A percentile compares a stretch with the other conserved stretches of the same genome.
These are phyloP conservation scores for Lobophora halterata DNA, from an alignment of 2,888 invertebrate species.

Conservation along the genomic window DNA sequence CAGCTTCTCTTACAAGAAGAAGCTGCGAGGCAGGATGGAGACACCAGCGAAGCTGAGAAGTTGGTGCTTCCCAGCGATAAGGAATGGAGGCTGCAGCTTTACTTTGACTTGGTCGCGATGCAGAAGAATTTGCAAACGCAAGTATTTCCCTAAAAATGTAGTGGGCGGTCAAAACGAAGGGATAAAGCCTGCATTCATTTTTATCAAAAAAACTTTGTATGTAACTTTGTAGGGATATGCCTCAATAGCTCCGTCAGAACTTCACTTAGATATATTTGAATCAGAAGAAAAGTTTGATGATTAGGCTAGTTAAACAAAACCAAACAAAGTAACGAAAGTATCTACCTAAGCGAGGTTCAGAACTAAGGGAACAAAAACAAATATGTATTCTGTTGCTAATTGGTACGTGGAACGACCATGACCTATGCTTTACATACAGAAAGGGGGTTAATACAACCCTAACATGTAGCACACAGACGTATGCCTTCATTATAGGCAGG, in stretches of 20 bases:
- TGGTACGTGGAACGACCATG: conserved; percentile 21
- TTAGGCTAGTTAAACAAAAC: neutral
- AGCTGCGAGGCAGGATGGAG: conserved; percentile 64
- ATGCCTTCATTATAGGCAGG: neutral
- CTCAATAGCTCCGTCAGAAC: too few species aligned
- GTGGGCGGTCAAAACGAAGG: neutral
- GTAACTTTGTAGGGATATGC: too few species aligned
- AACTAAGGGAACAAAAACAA: conserved; percentile 11
- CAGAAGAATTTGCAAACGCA: conserved; percentile 75
- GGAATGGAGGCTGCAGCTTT: conserved; percentile 84
- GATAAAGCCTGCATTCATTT: neutral
- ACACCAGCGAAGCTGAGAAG: conserved; percentile 73
- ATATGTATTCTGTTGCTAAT: conserved; percentile 17
- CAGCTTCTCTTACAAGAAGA: conserved; percentile 78
- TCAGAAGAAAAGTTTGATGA: neutral
- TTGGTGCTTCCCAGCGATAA: conserved; percentile 85
- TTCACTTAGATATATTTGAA: neutral
- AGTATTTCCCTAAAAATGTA: conserved; percentile 29
- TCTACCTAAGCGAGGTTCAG: neutral
- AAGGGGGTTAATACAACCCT: neutral
- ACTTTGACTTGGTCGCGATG: conserved; percentile 83
- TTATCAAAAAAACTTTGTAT: neutral
- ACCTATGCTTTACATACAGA: conserved; percentile 12
- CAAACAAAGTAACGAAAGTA: conserved; percentile 1
- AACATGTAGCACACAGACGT: neutral